Evolutionary conservation across 2,797 vertebrate species (phyloP).

Genomic region (Odontamblyopus lacepedii): DNA sequence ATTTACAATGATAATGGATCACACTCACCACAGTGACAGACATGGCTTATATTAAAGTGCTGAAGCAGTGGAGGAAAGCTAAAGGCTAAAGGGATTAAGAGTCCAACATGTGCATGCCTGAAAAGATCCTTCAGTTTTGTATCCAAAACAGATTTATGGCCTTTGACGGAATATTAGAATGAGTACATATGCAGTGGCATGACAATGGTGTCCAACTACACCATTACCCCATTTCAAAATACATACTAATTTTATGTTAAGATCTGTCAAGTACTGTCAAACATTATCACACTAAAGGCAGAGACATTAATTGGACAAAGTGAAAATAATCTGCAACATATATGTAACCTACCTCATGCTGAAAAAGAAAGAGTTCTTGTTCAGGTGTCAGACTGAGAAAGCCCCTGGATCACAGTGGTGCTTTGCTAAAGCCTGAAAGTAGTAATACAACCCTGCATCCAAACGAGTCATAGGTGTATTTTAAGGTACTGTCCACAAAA

Average conservation of each 20-base stretch:
- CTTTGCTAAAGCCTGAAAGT: slow-evolving; percentile 49
- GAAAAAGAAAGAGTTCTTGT: slow-evolving; percentile 47
- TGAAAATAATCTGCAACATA: slow-evolving; percentile 17
- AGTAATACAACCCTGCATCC: slow-evolving; percentile 67
- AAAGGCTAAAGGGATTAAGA: neutral
- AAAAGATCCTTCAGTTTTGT: slow-evolving; percentile 45
- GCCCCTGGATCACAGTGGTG: slow-evolving; percentile 49
- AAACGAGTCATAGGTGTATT: slow-evolving; percentile 63
- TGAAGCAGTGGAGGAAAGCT: too few relatives aligned
- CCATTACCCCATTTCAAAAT: neutral
- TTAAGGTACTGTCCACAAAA: slow-evolving; percentile 65
- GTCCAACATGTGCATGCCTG: slow-evolving; percentile 21
- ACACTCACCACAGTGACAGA: neutral
- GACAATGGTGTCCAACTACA: neutral
- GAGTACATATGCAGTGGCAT: neutral
- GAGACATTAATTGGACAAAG: neutral
- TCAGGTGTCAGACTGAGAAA: slow-evolving; percentile 28
- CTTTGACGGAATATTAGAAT: neutral
- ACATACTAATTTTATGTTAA: neutral
- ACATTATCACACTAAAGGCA: neutral
- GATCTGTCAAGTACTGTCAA: neutral
- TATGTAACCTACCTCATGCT: slow-evolving; percentile 67
- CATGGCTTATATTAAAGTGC: neutral
- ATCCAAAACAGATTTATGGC: slow-evolving; percentile 49
- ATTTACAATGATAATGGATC: neutral